These are phyloP conservation scores for Psephotus haematonotus DNA, from an alignment of 2,113 vertebrate genomes.

Conservation along the genomic window DNA sequence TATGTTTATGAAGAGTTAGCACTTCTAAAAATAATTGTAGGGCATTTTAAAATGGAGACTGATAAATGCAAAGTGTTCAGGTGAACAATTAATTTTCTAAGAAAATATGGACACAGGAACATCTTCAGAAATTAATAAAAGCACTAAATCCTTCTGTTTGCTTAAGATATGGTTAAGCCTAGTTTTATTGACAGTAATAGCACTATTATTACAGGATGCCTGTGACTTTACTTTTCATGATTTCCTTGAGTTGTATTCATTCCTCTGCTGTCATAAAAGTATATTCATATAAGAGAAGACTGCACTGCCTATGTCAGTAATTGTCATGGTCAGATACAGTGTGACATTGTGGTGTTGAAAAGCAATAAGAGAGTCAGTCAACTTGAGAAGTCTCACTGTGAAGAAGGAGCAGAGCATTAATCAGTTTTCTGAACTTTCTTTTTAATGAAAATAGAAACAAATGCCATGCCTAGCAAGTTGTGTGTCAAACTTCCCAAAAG, in stretches of 20 bases:
- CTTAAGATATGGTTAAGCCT: not conserved
- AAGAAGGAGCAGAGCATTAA: not conserved
- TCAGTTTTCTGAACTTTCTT: not conserved
- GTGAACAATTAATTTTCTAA: not conserved
- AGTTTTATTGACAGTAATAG: not conserved
- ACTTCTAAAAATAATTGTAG: not conserved
- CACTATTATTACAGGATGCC: not conserved
- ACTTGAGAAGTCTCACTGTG: not conserved
- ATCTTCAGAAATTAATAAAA: not conserved
- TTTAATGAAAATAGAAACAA: not conserved
- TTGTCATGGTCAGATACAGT: not conserved
- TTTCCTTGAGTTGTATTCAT: not conserved
- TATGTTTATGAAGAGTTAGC: not conserved
- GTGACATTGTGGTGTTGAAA: not conserved
- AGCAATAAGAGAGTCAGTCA: not conserved
- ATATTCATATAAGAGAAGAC: not conserved
- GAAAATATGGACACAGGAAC: not conserved
- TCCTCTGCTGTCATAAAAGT: not conserved
- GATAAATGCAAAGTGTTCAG: not conserved
- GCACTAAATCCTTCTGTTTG: not conserved
- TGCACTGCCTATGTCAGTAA: not conserved
- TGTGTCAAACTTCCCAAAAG: not conserved
- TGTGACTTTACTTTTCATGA: not conserved
- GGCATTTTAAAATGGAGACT: not conserved
- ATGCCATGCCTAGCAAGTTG: not conserved